Evolutionary conservation across 2,113 vertebrate species (phyloP), one percentile per base, ranked within the genome.

Genomic region (Vulpes lagopus): DNA sequence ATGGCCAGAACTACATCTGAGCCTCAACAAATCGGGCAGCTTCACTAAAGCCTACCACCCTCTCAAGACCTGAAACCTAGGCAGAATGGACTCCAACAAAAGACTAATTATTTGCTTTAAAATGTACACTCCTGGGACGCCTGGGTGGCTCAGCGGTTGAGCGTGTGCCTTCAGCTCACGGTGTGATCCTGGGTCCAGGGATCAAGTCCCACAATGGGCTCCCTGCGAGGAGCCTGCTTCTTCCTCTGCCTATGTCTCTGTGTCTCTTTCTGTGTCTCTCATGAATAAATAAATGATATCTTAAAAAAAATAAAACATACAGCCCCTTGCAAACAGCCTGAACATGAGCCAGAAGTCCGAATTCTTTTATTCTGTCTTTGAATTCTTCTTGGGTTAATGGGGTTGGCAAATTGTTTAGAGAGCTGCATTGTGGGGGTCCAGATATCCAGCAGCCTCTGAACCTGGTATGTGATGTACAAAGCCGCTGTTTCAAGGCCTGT

Each of bases 401-500:
- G 59, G 14, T 12, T 0, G 38, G 12, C 10, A 9, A 4, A 53
- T 53, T 30, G 19, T 30, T 57, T 43, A 64, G 22, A 76, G 43
- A 84, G 82, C 32, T 15, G 1, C 76, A 43, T 80, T 51, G 11
- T 14, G 0, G 5, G 5, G 51, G 69, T 64, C 76, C 65, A 78
- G n/a, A 17, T 25, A 43, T 12, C 19, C 22, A 17, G 14, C 0
- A 71, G 35, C 10, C 22, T 57, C 64, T 81, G 57, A 25, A 53
- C 27, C 60, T 20, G 4, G 79, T 1, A 0, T 0, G 20, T 19
- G 6, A 43, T 0, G 4, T 20, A 64, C 32, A 53, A 16, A 82
- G 30, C 2, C 0, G 0, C 43, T 60, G 12, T 15, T 35, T 71
- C n/a, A 4, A 22, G 79, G 5, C n/a, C 17, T 19, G 20, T n/a